These are phyloP conservation scores for Drosophila anceps DNA, from an alignment of 2,888 invertebrate species.

Conservation along the genomic window DNA sequence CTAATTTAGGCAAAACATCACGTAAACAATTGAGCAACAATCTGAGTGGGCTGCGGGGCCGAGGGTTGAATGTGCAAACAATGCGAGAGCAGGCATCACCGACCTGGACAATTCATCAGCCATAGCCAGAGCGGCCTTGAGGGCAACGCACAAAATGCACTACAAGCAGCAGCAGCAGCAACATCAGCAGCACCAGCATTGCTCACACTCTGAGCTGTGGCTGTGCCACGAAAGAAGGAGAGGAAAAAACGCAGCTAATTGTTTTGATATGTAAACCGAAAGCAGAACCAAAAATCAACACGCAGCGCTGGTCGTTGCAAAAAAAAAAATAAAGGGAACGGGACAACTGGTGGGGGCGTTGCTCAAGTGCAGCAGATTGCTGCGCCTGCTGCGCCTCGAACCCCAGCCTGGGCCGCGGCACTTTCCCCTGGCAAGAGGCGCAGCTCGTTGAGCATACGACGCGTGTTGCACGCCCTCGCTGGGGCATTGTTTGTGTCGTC, in stretches of 20 bases:
- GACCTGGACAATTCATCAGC: slow-evolving; percentile 67
- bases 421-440: slow-evolving; percentile 30
- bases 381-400: not conserved
- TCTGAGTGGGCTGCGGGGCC: slow-evolving; percentile 32
- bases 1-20: slow-evolving; percentile 79
- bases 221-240: slow-evolving; percentile 14
- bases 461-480: slow-evolving; percentile 77
- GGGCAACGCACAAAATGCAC: slow-evolving; percentile 72
- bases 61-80: slow-evolving; percentile 52
- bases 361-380: slow-evolving; percentile 64
- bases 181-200: not conserved
- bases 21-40: slow-evolving; percentile 79
- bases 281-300: slow-evolving; percentile 78
- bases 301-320: slow-evolving; percentile 46
- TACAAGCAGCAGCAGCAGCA: slow-evolving; percentile 20
- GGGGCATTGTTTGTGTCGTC: slow-evolving; percentile 61
- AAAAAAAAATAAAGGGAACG: not conserved
- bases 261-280: slow-evolving; percentile 78
- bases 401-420: not conserved
- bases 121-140: slow-evolving; percentile 62
- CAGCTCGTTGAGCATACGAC: slow-evolving; percentile 77
- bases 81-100: slow-evolving; percentile 22
- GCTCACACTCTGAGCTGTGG: not conserved
- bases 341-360: not conserved
- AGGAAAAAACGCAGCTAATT: slow-evolving; percentile 61